A percentile compares a stretch with the other conserved stretches of the same genome.
Conservation (phyloP, 2,888 invertebrate species). For the Zootermopsis nevadensis region DNA sequence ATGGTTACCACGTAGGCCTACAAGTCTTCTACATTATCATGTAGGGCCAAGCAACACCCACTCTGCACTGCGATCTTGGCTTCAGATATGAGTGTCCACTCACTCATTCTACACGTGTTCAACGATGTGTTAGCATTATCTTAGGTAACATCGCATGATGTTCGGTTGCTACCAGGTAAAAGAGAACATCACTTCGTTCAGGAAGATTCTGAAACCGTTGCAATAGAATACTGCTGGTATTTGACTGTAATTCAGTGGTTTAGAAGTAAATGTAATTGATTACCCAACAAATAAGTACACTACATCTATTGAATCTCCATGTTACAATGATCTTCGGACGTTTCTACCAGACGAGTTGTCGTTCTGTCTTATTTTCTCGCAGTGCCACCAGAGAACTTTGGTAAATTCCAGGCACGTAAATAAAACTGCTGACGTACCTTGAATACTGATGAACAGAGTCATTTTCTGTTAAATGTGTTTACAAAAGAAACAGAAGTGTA, state of each 20-base stretch:
- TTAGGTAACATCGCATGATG: background rate
- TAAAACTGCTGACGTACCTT: background rate
- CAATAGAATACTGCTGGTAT: background rate
- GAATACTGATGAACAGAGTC: background rate
- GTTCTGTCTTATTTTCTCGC: background rate
- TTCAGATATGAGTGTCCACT: background rate
- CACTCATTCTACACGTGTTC: background rate
- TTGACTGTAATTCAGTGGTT: background rate
- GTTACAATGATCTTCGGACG: background rate
- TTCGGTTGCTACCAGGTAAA: background rate
- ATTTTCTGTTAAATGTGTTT: background rate
- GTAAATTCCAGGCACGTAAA: background rate
- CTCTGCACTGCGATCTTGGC: background rate
- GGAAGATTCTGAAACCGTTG: background rate
- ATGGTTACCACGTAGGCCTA: too few relatives aligned
- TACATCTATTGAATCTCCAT: background rate
- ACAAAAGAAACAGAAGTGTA: background rate
- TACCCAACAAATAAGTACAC: too few relatives aligned
- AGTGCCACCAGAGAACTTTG: background rate
- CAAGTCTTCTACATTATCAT: too few relatives aligned
- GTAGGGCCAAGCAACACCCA: background rate
- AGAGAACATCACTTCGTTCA: background rate
- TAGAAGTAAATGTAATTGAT: background rate
- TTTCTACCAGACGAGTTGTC: background rate
- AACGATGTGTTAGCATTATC: background rate